Base-by-base conservation (phyloP, 2,113 vertebrate species). In the Syngnathus typhle region DNA sequence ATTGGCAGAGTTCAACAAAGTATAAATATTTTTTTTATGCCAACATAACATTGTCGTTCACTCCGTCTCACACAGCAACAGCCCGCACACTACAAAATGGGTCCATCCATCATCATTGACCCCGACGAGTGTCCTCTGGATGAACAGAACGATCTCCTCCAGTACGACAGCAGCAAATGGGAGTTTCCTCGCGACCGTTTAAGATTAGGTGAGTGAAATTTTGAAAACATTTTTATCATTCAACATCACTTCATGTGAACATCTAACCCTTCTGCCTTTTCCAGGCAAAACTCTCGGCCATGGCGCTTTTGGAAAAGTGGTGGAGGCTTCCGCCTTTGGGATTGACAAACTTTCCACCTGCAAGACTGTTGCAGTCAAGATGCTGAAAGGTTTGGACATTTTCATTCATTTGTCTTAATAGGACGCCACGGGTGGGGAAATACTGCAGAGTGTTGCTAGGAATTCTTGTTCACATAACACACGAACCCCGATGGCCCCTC, bases 291-390 rank as follows among this genome's bases (percentile, higher is more conserved):
- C 94, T 56, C 90, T 97, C 65, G 95, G 95, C 80, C 95, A 95
- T 54, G 95, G 95, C 79, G 95, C 95, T 78, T 98, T 97, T 87
- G 94, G 95, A 63, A 97, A 96, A 84, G 95, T 97, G 83, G 93
- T 96, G 83, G 95, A 98, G 55, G 95, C 95, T 2, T 95, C 94
- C 79, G 94, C 94, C 66, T 98, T 98, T 87, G 95, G 95, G 78
- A 97, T 96, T 67, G 94, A 96, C 91, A 98, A 95, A 86, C 90
- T 94, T 73, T 97, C 95, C 47, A 97, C 95, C 74, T 98, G 94
- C 91, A 97, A 97, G 92, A 98, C 93, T 9, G 95, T 96, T 72
- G 95, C 95, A 19, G 95, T 97, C 80, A 98, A 97, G 92, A 97
- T 97, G 95, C 91, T 97, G 52, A 98, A 98, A 95, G 95, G 95